A percentile compares a stretch with the other conserved stretches of the same genome.
Evolutionary conservation across 2,797 vertebrate genomes (phyloP).

Genomic region (Thunnus albacares): DNA sequence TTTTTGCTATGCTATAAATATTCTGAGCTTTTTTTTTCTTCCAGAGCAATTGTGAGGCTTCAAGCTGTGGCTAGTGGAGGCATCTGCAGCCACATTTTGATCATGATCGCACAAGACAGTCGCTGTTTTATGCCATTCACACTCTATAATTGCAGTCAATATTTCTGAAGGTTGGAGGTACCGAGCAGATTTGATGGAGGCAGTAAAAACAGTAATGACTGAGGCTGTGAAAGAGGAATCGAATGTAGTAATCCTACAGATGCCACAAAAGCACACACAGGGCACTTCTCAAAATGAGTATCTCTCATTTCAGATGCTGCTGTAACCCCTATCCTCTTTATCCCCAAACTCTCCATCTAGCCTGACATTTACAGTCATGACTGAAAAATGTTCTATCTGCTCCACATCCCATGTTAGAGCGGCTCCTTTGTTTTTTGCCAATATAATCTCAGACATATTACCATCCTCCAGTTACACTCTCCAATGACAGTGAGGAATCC

Average conservation of each 20-base stretch:
- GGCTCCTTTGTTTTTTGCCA: slow-evolving; percentile 47
- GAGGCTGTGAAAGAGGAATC: slow-evolving; percentile 60
- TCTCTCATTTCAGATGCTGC: slow-evolving; percentile 59
- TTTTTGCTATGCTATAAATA: slow-evolving; percentile 31
- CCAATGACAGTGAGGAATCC: slow-evolving; percentile 44
- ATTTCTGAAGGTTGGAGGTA: slow-evolving; percentile 66
- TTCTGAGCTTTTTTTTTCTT: background rate
- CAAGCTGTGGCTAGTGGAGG: slow-evolving; percentile 45
- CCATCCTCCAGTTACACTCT: slow-evolving; percentile 29
- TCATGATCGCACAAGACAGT: slow-evolving; percentile 62
- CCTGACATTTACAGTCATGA: slow-evolving; percentile 61
- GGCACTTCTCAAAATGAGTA: slow-evolving; percentile 58
- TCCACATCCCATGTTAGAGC: slow-evolving; percentile 34
- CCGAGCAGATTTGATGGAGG: slow-evolving; percentile 70
- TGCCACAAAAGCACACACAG: slow-evolving; percentile 64
- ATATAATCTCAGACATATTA: slow-evolving; percentile 59
- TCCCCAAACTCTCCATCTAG: slow-evolving; percentile 33
- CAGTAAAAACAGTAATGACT: slow-evolving; percentile 74
- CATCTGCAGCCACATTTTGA: slow-evolving; percentile 55
- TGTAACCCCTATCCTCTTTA: slow-evolving; percentile 51
- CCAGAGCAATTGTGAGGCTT: slow-evolving; percentile 50
- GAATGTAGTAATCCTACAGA: slow-evolving; percentile 67
- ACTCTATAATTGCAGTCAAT: slow-evolving; percentile 71
- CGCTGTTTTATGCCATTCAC: slow-evolving; percentile 59
- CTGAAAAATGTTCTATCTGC: slow-evolving; percentile 38